phyloP scores from a whole-genome alignment of 2,797 vertebrate genomes.

The Adelosebastes latens region DNA sequence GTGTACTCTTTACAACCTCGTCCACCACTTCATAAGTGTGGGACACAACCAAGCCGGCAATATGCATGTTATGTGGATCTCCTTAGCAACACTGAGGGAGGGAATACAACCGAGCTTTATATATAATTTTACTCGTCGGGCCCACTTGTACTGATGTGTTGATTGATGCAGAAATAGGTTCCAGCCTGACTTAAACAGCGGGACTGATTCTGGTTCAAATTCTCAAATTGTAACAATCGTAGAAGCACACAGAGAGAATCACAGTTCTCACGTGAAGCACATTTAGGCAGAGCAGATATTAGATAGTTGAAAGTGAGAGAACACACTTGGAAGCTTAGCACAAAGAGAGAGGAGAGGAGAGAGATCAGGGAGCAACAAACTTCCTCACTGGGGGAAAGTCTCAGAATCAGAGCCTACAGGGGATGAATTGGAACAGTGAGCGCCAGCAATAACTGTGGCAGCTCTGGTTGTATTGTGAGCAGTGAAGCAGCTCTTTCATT shows the following conservation, averaged over 20 bases:
- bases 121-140: not conserved
- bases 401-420: slow-evolving; percentile 14
- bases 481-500: slow-evolving; percentile 32
- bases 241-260: not conserved
- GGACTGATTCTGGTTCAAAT: not conserved
- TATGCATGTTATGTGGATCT: not conserved
- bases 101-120: not conserved
- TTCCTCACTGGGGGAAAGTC: slow-evolving; percentile 9
- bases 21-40: not conserved
- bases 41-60: not conserved
- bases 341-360: slow-evolving; percentile 7
- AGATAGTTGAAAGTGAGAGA: slow-evolving; percentile 1
- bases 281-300: not conserved
- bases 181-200: not conserved
- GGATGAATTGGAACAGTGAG: slow-evolving; percentile 45
- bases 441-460: slow-evolving; percentile 13
- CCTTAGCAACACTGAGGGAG: not conserved
- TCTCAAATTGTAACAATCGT: not conserved
- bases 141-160: not conserved
- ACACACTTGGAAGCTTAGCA: slow-evolving; percentile 1
- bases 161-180: not conserved
- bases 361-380: slow-evolving; percentile 29
- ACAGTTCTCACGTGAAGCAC: not conserved
- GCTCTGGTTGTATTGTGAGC: slow-evolving; percentile 23
- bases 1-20: not conserved